phyloP scores from a whole-genome alignment of 2,797 vertebrate species.

The Protosalanx chinensis region DNA sequence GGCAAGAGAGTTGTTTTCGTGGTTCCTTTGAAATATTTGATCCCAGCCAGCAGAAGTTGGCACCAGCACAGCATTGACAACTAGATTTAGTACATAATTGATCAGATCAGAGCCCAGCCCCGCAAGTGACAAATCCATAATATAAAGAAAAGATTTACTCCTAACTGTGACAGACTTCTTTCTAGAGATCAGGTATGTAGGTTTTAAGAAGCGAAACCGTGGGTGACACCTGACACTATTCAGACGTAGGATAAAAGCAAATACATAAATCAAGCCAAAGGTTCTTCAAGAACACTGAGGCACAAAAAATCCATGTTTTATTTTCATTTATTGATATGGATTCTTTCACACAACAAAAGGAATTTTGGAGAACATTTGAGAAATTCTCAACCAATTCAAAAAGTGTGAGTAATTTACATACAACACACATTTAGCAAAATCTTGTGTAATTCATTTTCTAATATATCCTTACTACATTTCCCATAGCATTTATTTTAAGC shows the following conservation, averaged over 20 bases:
- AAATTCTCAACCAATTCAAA: too few relatives aligned
- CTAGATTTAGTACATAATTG: conserved; percentile 62
- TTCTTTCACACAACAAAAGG: too few relatives aligned
- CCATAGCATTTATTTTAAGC: too few relatives aligned
- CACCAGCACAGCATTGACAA: conserved; percentile 61
- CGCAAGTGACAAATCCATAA: conserved; percentile 36
- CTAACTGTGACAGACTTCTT: conserved; percentile 36
- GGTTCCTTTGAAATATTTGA: conserved; percentile 65
- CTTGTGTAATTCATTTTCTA: too few relatives aligned
- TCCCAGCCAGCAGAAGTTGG: conserved; percentile 51
- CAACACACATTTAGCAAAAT: too few relatives aligned
- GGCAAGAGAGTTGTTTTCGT: conserved; percentile 59
- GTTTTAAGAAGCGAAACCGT: conserved; percentile 26
- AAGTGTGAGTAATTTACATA: too few relatives aligned
- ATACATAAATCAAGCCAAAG: background rate
- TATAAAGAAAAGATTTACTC: conserved; percentile 18
- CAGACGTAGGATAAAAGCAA: conserved; percentile 10
- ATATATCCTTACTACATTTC: too few relatives aligned
- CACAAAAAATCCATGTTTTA: too few relatives aligned
- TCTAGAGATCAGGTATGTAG: conserved; percentile 44
- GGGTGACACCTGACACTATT: conserved; percentile 20
- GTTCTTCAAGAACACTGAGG: too few relatives aligned
- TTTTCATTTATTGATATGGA: too few relatives aligned
- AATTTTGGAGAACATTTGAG: too few relatives aligned
- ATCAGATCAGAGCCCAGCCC: conserved; percentile 51